Evolutionary conservation across 2,113 vertebrate species (phyloP), one percentile per base, ranked within the genome.

Genomic region (Bettongia penicillata): DNA sequence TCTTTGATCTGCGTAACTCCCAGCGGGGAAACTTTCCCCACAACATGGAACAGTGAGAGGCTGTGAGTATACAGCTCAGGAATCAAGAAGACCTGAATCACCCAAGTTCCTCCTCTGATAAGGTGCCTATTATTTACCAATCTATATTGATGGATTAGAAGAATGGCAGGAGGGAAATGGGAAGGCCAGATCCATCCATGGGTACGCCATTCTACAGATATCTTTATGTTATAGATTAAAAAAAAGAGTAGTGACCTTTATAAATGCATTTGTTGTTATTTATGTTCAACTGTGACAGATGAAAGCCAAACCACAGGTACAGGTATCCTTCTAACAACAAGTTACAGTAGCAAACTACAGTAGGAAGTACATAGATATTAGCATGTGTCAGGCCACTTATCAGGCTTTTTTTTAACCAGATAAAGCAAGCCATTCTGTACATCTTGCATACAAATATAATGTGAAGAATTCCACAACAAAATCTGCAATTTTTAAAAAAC

Each of bases 401-500:
- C 51, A 23, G 48, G 48, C 51, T 26, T 26, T 68, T 95, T 55
- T 55, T 55, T 28, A 28, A 43, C n/a, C 43, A 91, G 51, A 53
- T 84, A 91, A 95, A 90, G 4, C 6, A 37, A 10, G 53, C 51
- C 61, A 90, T 96, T 96, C 53, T 89, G 53, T 16, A 61, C 49
- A 37, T 14, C 51, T 89, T 84, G 90, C 91, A 93, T 9, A 68
- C 3, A 48, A 92, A 31, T 53, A 52, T 50, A 93, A 48, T 49
- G 57, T 53, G 26, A 95, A 93, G 28, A 61, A 89, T 8, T 84
- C 14, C 11, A 96, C 52, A 89, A 91, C n/a, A 89, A 94, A 96
- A 89, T 92, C 51, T 31, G 6, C 95, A 90, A 96, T 91, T 96
- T 96, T 90, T 28, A 95, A 94, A 91, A 95, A 89, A 50, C 91